Conservation (phyloP, 2,888 invertebrate species). For the Chironomus riparius region DNA sequence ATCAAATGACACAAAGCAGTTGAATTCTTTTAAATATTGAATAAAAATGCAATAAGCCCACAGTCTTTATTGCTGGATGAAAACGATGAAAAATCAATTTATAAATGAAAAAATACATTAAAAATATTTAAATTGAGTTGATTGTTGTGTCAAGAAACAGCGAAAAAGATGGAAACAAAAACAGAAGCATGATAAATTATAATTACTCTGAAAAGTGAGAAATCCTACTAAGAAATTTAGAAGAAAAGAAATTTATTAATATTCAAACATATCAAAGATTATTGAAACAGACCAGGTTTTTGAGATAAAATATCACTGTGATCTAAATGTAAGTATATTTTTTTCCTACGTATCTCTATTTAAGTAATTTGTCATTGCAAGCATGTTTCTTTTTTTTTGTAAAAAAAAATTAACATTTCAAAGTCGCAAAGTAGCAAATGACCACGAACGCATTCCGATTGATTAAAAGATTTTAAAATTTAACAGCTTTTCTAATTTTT, state of each 20-base stretch:
- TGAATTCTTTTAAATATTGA: constrained; percentile 17
- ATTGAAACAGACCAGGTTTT: too few relatives aligned
- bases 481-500: too few relatives aligned
- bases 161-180: not conserved
- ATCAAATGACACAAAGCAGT: constrained; percentile 3
- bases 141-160: not conserved
- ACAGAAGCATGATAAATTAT: not conserved
- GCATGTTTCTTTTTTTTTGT: too few relatives aligned
- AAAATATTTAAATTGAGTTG: constrained; percentile 17
- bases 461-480: too few relatives aligned
- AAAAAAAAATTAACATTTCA: too few relatives aligned
- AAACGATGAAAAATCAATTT: not conserved
- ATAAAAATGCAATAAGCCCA: not conserved
- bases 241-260: not conserved
- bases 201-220: not conserved
- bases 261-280: not conserved
- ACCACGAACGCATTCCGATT: too few relatives aligned
- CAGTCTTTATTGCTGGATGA: not conserved
- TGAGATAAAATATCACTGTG: too few relatives aligned
- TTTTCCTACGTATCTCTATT: too few relatives aligned
- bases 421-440: too few relatives aligned
- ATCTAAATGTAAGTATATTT: too few relatives aligned
- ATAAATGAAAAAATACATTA: not conserved
- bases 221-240: not conserved
- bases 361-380: too few relatives aligned